Conservation (phyloP, 35 echinoderm and acorn worm species). For the Nesometra sesokonis region DNA sequence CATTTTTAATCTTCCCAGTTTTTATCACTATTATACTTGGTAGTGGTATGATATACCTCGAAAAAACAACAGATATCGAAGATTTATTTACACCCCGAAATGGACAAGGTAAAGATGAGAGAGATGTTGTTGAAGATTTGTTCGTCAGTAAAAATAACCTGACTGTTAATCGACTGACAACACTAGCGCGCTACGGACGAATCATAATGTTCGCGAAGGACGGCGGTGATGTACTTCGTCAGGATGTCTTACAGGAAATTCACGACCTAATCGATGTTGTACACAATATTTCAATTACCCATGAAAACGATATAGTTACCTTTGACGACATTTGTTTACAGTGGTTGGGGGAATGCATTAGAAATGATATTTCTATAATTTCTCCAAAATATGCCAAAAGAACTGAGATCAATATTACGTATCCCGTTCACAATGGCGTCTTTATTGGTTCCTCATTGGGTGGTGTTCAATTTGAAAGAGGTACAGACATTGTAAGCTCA, state of each 20-base stretch:
- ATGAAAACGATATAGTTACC: background rate
- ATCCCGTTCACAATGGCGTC: background rate
- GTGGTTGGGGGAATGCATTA: background rate
- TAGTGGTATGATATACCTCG: conserved; percentile 20
- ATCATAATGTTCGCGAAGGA: background rate
- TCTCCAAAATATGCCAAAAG: background rate
- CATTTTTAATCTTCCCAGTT: conserved; percentile 4
- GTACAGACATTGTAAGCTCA: background rate
- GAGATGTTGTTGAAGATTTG: conserved; percentile 18
- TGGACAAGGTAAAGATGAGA: conserved; percentile 14
- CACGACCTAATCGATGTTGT: background rate
- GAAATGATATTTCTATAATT: background rate
- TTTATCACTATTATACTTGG: background rate
- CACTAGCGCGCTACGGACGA: background rate
- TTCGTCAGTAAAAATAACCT: background rate
- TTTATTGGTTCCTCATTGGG: conserved; percentile 15
- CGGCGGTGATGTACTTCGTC: background rate
- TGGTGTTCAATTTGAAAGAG: background rate
- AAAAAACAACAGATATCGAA: conserved; percentile 12
- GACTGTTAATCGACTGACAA: background rate
- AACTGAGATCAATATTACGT: background rate
- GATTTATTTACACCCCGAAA: conserved; percentile 22
- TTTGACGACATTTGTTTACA: background rate
- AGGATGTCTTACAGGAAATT: background rate
- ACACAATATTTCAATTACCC: background rate